A percentile compares a stretch with the other conserved stretches of the same genome.
phyloP scores from a whole-genome alignment of 2,797 vertebrate species.

The Sorex maritimensis region DNA sequence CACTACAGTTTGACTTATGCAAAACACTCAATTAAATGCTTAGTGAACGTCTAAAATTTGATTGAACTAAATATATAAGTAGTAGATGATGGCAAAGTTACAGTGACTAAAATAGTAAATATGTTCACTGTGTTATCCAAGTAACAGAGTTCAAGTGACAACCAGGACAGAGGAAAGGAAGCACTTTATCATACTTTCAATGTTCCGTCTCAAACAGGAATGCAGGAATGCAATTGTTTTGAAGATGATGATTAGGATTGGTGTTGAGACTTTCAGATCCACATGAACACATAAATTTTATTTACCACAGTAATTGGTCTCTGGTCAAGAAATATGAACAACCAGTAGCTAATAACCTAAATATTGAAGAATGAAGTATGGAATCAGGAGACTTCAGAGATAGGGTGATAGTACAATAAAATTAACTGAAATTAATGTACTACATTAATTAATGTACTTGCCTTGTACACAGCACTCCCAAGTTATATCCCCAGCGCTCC shows the following conservation, averaged over 20 bases:
- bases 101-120: background rate
- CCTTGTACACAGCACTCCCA: too few relatives aligned
- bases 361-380: background rate
- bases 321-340: background rate
- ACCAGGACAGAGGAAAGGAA: background rate
- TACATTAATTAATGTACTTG: too few relatives aligned
- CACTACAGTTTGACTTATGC: background rate
- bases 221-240: background rate
- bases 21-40: slow-evolving; percentile 32
- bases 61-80: slow-evolving; percentile 47
- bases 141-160: slow-evolving; percentile 19
- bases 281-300: background rate
- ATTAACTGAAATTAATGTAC: too few relatives aligned
- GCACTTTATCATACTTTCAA: background rate
- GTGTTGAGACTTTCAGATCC: background rate
- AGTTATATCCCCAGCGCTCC: too few relatives aligned
- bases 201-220: slow-evolving; percentile 29
- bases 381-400: background rate
- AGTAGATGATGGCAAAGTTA: slow-evolving; percentile 19
- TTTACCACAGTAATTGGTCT: background rate
- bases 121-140: background rate
- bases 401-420: too few relatives aligned
- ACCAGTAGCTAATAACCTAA: background rate
- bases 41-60: slow-evolving; percentile 28
- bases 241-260: background rate